Evolutionary conservation across 2,113 vertebrate species (phyloP), one percentile per base, ranked within the genome.

Genomic region (Amblyopsis rosae): DNA sequence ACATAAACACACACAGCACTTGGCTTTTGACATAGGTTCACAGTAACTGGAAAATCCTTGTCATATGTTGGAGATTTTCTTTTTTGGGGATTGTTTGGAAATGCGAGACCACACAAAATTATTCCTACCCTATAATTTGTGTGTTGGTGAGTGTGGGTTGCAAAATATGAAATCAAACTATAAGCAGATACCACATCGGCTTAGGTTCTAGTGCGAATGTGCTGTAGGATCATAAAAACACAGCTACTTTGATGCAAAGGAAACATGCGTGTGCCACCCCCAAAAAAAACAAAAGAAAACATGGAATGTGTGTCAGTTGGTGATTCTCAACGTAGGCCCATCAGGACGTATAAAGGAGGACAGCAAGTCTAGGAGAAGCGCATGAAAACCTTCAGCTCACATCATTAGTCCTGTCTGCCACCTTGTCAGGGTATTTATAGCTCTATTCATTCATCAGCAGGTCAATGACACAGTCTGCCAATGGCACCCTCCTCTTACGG

Each of bases 401-500:
- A 91, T 89, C 89, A 91, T 92, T 92, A 90, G 85, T 90, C 82
- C 87, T 88, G 81, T 87, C 82, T 85, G 88, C 84, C 88, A 86
- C 90, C 88, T 91, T 92, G 91, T 91, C 89, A 90, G 83, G 56
- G 84, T 92, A 92, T 92, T 92, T 91, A 87, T 91, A 92, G 89
- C 80, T 56, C 57, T 80, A 84, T 84, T 91, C 90, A 91, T 92
- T 86, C 90, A 90, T 92, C 91, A 92, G 89, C 87, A 85, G 88
- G 87, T 89, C 90, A 92, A 88, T 90, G 89, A 88, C 91, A 91
- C 80, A 87, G 78, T 85, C 87, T 90, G 87, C 90, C 88, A 89
- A 85, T 91, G 90, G 87, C 84, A 89, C 83, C 88, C 82, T 82
- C 86, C 86, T 84, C 77, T 70, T 70, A 32, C 78, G 68, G 72